Evolutionary conservation across 2,888 invertebrate genomes (phyloP).

Genomic region (Taenaris catops): DNA sequence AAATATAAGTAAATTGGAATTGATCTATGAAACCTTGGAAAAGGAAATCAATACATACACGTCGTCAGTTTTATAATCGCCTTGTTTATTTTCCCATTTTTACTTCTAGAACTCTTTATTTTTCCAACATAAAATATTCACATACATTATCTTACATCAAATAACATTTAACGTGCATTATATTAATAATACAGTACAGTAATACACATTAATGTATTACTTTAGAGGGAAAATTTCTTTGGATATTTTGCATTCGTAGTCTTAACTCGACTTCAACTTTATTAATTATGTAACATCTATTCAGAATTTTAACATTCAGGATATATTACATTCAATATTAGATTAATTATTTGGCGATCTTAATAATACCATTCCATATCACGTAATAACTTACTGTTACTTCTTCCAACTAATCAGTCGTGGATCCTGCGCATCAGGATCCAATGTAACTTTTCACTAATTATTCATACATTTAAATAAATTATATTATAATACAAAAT

Average conservation of each 20-base stretch:
- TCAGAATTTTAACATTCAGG: conserved; percentile 62
- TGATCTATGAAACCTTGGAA: too few species aligned
- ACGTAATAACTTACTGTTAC: conserved; percentile 71
- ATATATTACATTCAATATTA: conserved; percentile 50
- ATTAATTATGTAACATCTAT: conserved; percentile 53
- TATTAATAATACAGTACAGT: conserved; percentile 29
- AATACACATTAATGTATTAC: conserved; percentile 28
- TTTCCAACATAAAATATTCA: conserved; percentile 64
- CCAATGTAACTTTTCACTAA: conserved; percentile 72
- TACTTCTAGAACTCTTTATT: conserved; percentile 56
- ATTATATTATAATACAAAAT: conserved; percentile 73
- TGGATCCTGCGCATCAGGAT: conserved; percentile 63
- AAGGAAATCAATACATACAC: conserved; percentile 42
- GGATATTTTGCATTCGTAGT: conserved; percentile 32
- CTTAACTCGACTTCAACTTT: conserved; percentile 32
- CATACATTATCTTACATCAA: conserved; percentile 66
- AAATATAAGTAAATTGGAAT: too few species aligned
- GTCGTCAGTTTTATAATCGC: conserved; percentile 58
- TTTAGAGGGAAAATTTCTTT: conserved; percentile 32
- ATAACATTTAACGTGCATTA: conserved; percentile 62
- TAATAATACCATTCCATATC: conserved; percentile 71
- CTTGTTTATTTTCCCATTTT: conserved; percentile 60
- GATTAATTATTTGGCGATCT: conserved; percentile 74
- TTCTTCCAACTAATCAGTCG: conserved; percentile 77
- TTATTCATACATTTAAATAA: conserved; percentile 56